These are phyloP conservation scores for Leptinotarsa rubiginosa DNA, from an alignment of 2,888 invertebrate species.

Conservation along the genomic window DNA sequence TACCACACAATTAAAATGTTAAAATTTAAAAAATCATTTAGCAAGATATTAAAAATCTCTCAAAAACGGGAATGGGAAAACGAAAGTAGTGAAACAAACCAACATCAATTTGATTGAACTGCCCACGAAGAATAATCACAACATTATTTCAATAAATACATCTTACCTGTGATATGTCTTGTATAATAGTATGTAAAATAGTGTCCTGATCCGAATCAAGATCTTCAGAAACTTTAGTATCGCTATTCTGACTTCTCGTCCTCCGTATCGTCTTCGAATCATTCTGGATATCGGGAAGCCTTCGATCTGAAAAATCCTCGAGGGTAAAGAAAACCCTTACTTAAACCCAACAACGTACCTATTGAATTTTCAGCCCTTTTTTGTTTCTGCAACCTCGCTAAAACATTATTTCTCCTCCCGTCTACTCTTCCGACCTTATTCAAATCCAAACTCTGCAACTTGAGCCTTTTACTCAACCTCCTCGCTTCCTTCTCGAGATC, in stretches of 20 bases:
- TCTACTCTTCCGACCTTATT: background rate
- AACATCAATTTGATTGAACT: no score
- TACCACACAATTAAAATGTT: no score
- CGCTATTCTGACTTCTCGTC: background rate
- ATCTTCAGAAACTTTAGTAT: background rate
- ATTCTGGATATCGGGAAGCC: background rate
- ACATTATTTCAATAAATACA: background rate
- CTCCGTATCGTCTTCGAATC: background rate
- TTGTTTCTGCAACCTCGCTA: background rate
- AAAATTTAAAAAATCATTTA: no score
- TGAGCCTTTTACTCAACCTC: background rate
- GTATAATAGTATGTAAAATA: conserved; percentile 22
- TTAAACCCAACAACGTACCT: background rate
- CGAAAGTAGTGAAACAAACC: no score
- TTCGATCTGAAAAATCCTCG: background rate
- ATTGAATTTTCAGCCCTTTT: background rate
- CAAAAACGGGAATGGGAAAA: no score
- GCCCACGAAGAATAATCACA: background rate
- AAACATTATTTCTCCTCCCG: background rate
- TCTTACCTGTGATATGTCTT: conserved; percentile 25
- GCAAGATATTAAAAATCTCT: no score
- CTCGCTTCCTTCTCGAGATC: background rate
- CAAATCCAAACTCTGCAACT: conserved; percentile 3
- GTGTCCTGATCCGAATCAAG: conserved; percentile 5
- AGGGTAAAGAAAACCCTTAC: background rate